Evolutionary conservation across 2,113 vertebrate genomes (phyloP).

Genomic region (Rallus limicola): DNA sequence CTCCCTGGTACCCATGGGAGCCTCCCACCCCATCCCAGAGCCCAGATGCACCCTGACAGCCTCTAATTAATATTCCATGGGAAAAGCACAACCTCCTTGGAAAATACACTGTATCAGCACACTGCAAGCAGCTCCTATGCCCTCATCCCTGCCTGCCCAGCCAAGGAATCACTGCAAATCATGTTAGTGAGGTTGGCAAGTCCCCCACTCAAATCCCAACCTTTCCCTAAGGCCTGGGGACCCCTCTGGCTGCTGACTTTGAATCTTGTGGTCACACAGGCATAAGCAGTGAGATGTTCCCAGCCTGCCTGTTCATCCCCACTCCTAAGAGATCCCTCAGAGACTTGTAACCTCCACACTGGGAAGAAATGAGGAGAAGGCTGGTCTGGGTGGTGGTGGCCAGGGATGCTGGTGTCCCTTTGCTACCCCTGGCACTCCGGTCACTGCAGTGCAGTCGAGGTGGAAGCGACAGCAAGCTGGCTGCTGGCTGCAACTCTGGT

Average conservation of each 20-base stretch:
- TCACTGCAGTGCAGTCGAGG: fast-evolving
- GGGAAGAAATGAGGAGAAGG: neutral
- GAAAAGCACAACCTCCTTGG: neutral
- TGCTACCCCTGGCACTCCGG: neutral
- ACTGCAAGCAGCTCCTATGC: neutral
- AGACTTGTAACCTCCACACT: fast-evolving
- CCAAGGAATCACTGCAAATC: neutral
- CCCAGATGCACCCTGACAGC: neutral
- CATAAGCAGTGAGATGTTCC: neutral
- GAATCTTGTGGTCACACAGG: neutral
- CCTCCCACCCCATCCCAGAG: neutral
- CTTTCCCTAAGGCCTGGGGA: neutral
- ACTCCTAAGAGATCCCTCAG: neutral
- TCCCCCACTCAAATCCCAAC: neutral
- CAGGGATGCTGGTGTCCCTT: neutral
- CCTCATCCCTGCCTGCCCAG: neutral
- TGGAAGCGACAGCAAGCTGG: neutral
- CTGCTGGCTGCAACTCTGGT: neutral
- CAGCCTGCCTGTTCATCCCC: neutral
- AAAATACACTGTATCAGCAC: neutral
- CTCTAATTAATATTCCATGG: neutral
- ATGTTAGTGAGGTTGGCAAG: neutral
- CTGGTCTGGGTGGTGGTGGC: neutral
- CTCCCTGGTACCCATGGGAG: neutral
- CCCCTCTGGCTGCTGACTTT: neutral